Base-by-base conservation (phyloP, 2,888 invertebrate genomes). In the Andrena bicolor region DNA sequence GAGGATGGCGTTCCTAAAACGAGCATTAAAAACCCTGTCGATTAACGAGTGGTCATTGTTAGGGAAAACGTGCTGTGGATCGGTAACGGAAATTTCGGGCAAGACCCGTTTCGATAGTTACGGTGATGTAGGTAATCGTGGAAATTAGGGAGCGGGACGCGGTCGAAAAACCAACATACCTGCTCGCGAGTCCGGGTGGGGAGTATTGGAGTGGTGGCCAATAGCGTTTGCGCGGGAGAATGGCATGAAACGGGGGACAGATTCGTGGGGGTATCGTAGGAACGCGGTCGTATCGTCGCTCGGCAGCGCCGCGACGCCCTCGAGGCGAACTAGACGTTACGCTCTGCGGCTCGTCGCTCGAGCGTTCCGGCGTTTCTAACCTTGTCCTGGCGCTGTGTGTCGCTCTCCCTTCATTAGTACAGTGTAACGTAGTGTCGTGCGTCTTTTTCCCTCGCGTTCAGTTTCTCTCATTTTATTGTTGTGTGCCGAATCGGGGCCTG, bases 221-320 rank as follows among this genome's bases (percentile, higher is more conserved):
- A 82, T 85, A 56, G 78, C 72, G 80, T 71, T 82, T 80, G 88
- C 84, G 87, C 81, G 85, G 74, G 76, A 83, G 71, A 74, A 80
- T 68, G 76, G 69, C 68, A 77, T 61, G 76, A 76, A 73, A 80
- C 63, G 84, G 77, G 84, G 78, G 78, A 70, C 85, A 70, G 56
- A 71, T 63, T 76, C 74, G 82, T 78, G 78, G 78, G 78, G 85
- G 87, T 82, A 81, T 89, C 81, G 84, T 66, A 76, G 82, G 77
- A 87, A 77, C 80, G 84, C 86, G 84, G 83, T 83, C 78, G 87
- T 87, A 87, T 85, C 81, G 89, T 89, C 88, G 89, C 86, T 80
- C 80, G 87, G 82, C 87, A 91, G 92, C 92, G 92, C 92, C 91
- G 87, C 89, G 85, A 85, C 91, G 92, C 82, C 85, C 90, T 88